A percentile compares a stretch with the other conserved stretches of the same genome.
These are phyloP conservation scores for Tinamus guttatus DNA, from an alignment of 2,113 vertebrate genomes.

Conservation along the genomic window DNA sequence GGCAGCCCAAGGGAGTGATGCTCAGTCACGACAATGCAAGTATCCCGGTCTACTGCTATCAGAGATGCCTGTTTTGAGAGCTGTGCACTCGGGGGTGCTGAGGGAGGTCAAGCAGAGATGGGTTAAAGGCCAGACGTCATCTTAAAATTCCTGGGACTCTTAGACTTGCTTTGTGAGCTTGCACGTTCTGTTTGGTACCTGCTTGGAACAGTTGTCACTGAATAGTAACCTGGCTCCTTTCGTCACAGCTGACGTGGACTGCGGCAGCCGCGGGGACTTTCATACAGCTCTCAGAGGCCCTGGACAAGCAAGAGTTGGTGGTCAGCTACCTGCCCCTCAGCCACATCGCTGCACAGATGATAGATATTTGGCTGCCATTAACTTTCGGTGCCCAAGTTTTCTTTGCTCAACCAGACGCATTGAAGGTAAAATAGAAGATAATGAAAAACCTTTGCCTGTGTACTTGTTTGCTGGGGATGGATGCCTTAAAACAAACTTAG, in stretches of 20 bases:
- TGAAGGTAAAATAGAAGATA: constrained; percentile 82
- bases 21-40: constrained; percentile 95
- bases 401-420: constrained; percentile 91
- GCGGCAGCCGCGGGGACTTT: constrained; percentile 43
- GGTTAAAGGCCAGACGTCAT: fast-evolving
- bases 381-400: constrained; percentile 77
- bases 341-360: constrained; percentile 91
- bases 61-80: fast-evolving
- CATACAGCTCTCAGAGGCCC: constrained; percentile 32
- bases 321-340: constrained; percentile 96
- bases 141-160: fast-evolving
- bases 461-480: background rate
- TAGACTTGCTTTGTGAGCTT: fast-evolving
- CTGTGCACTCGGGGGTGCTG: background rate
- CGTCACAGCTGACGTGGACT: constrained; percentile 88
- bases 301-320: constrained; percentile 81
- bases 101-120: background rate
- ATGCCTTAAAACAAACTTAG: background rate
- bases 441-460: background rate
- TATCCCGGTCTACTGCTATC: background rate
- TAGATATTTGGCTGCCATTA: constrained; percentile 90
- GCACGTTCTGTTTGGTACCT: background rate
- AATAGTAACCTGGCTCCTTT: background rate
- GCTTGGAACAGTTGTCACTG: fast-evolving
- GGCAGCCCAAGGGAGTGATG: constrained; percentile 93